A percentile compares a stretch with the other conserved stretches of the same genome.
Evolutionary conservation across 2,888 invertebrate species (phyloP).

Genomic region (Heliconius ismenius): DNA sequence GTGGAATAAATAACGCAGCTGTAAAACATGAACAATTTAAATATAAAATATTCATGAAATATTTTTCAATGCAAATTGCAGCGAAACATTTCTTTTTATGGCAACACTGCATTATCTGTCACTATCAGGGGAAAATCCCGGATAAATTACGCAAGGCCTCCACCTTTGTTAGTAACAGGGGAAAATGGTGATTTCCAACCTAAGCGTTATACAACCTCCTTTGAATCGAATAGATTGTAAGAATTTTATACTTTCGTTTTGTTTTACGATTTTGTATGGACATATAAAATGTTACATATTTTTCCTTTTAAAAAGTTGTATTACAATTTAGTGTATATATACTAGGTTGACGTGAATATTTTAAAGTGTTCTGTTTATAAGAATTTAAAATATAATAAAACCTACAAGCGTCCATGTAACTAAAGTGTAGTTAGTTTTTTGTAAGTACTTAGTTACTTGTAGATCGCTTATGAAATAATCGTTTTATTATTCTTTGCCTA

Average conservation of each 20-base stretch:
- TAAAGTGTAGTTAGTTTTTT: too few relatives aligned
- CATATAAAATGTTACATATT: not conserved
- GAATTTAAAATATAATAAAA: too few relatives aligned
- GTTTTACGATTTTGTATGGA: not conserved
- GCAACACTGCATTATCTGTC: conserved; percentile 60
- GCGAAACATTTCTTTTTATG: conserved; percentile 46
- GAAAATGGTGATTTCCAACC: conserved; percentile 60
- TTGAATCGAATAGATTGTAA: conserved; percentile 48
- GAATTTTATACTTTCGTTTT: conserved; percentile 46
- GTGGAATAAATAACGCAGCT: conserved; percentile 29
- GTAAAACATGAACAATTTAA: conserved; percentile 39
- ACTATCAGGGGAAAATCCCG: conserved; percentile 61
- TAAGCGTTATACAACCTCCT: conserved; percentile 53
- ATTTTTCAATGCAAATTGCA: conserved; percentile 41
- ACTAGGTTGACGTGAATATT: too few relatives aligned
- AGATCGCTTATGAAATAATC: too few relatives aligned
- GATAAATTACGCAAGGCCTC: conserved; percentile 55
- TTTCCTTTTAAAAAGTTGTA: not conserved
- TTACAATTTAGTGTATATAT: too few relatives aligned
- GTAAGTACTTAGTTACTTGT: too few relatives aligned
- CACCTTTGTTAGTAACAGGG: conserved; percentile 59
- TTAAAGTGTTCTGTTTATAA: too few relatives aligned
- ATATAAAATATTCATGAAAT: conserved; percentile 43
- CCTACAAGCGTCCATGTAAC: too few relatives aligned
- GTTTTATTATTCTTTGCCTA: too few relatives aligned